Percentiles rank a stretch among this genome's conserved stretches.
Conservation (phyloP, 2,888 invertebrate species). For the Chrysolina oricalcia region DNA sequence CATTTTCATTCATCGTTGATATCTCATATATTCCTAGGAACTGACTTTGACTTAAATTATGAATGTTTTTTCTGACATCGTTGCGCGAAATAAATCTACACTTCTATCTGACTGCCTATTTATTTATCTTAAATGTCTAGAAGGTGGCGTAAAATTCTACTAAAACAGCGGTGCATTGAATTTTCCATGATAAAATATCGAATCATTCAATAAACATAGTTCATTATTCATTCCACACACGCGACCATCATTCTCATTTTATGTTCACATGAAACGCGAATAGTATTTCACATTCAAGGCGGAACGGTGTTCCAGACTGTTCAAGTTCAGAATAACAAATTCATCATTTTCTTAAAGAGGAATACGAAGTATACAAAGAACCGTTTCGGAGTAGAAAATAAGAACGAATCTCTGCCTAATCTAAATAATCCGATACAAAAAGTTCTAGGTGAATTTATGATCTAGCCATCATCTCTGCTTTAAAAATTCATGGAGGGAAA, state of each 20-base stretch:
- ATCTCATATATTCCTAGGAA: too few species aligned
- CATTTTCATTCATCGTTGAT: too few species aligned
- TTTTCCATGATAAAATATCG: background rate
- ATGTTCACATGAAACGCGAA: conserved; percentile 25
- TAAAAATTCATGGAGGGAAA: conserved; percentile 40
- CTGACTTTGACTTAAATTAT: too few species aligned
- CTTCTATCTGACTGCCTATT: too few species aligned
- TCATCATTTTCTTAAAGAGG: conserved; percentile 26
- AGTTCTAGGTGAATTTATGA: conserved; percentile 16
- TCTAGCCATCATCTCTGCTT: conserved; percentile 11
- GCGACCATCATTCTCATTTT: conserved; percentile 1
- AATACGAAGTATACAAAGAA: conserved; percentile 31
- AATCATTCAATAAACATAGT: background rate
- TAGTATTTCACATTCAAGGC: conserved; percentile 22
- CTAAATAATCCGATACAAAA: conserved; percentile 34
- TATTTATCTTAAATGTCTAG: too few species aligned
- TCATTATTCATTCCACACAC: conserved; percentile 4
- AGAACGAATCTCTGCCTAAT: conserved; percentile 24
- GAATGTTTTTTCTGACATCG: too few species aligned
- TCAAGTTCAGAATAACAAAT: conserved; percentile 37
- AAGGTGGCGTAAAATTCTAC: too few species aligned
- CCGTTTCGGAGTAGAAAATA: conserved; percentile 9
- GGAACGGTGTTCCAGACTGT: conserved; percentile 28
- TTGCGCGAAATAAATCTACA: too few species aligned
- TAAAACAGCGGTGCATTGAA: too few species aligned